Evolutionary conservation across 2,888 invertebrate genomes (phyloP).

Genomic region (Limenitis camilla): DNA sequence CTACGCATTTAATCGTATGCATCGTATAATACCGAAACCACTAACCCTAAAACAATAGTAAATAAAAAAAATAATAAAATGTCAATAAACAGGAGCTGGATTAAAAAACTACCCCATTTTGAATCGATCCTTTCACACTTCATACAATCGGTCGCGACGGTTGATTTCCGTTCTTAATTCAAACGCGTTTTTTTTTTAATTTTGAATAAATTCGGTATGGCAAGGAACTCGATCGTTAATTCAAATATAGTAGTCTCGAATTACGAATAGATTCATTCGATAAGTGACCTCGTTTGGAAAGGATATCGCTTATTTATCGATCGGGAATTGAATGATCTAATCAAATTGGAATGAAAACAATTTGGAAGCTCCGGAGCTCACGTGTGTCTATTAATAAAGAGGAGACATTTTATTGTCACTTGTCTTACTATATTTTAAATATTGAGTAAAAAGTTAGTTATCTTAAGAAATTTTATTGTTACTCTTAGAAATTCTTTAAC

Average conservation of each 20-base stretch:
- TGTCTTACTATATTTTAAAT: too few relatives aligned
- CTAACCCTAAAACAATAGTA: conserved; percentile 35
- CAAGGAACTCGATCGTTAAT: conserved; percentile 62
- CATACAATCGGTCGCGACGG: conserved; percentile 65
- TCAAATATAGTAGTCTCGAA: conserved; percentile 61
- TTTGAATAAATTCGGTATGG: conserved; percentile 30
- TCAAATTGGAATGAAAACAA: conserved; percentile 34
- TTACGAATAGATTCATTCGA: conserved; percentile 71
- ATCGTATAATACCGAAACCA: conserved; percentile 17
- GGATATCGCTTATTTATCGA: conserved; percentile 71
- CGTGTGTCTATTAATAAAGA: background rate
- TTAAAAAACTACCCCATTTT: conserved; percentile 54
- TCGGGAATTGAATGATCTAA: conserved; percentile 52
- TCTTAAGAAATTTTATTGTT: too few relatives aligned
- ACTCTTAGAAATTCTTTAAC: too few relatives aligned
- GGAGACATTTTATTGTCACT: background rate
- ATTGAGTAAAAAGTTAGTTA: too few relatives aligned
- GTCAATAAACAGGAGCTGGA: conserved; percentile 55
- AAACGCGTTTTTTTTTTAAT: conserved; percentile 55
- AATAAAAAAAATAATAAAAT: conserved; percentile 48
- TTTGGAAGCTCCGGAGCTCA: conserved; percentile 1
- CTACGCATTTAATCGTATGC: conserved; percentile 7
- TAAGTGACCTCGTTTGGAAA: conserved; percentile 70
- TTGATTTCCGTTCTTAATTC: conserved; percentile 73
- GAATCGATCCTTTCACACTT: conserved; percentile 74